A percentile compares a stretch with the other conserved stretches of the same genome.
Conservation (phyloP, 2,113 vertebrate genomes). For the Burhinus oedicnemus region DNA sequence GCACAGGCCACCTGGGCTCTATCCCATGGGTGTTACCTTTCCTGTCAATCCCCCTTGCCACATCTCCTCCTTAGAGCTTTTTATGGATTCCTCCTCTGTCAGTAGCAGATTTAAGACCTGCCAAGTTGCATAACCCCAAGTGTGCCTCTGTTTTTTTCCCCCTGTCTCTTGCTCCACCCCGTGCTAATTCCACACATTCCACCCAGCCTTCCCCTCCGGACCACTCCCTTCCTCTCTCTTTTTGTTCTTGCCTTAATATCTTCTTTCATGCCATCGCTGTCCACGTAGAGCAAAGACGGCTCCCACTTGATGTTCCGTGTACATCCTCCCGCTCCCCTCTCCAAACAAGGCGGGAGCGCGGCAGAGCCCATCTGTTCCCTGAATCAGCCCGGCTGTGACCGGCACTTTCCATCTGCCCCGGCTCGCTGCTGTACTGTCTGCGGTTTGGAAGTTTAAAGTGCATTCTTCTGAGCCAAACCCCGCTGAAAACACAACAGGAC, state of each 20-base stretch:
- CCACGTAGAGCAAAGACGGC: background rate
- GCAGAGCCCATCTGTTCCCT: slow-evolving; percentile 48
- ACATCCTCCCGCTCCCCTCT: background rate
- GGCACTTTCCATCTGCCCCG: slow-evolving; percentile 33
- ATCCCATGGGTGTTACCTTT: background rate
- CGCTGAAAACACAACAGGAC: background rate
- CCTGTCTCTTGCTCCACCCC: slow-evolving; percentile 47
- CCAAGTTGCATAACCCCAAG: slow-evolving; percentile 18
- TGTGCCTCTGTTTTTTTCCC: background rate
- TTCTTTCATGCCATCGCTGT: background rate
- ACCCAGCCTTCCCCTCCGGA: background rate
- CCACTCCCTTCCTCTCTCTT: slow-evolving; percentile 37
- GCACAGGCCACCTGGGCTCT: background rate
- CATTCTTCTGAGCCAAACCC: background rate
- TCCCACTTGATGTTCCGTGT: background rate
- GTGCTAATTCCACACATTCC: slow-evolving; percentile 61
- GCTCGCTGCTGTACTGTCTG: background rate
- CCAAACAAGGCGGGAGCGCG: background rate
- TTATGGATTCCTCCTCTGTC: background rate
- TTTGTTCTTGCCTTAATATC: background rate
- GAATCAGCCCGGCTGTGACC: slow-evolving; percentile 22
- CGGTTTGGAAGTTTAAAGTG: slow-evolving; percentile 1
- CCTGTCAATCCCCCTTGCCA: background rate
- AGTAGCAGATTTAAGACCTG: background rate
- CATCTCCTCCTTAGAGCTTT: background rate